A percentile compares a stretch with the other conserved stretches of the same genome.
phyloP scores from a whole-genome alignment of 2,888 invertebrate species.

The Leucophenga montana region DNA sequence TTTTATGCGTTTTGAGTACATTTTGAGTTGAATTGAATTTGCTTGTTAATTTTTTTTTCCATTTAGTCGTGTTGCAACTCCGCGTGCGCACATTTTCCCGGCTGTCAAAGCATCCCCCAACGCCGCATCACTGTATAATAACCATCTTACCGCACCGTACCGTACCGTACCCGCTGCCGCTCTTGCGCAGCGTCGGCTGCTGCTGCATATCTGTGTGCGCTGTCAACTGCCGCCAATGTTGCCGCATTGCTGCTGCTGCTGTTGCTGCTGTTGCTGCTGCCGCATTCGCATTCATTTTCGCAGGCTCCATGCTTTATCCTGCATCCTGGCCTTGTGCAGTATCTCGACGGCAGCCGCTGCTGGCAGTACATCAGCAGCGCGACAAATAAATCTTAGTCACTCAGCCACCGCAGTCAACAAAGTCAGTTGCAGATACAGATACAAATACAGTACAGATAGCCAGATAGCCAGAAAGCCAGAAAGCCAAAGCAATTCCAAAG shows the following conservation, averaged over 20 bases:
- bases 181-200: constrained; percentile 5
- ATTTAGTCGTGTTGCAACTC: not conserved
- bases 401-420: constrained; percentile 42
- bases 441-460: constrained; percentile 1
- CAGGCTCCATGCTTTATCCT: constrained; percentile 73
- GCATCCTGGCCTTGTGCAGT: constrained; percentile 69
- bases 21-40: constrained; percentile 3
- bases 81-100: constrained; percentile 30
- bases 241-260: constrained; percentile 24
- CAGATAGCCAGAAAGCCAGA: too few relatives aligned
- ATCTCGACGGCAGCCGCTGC: constrained; percentile 70
- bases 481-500: not conserved
- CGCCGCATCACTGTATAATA: not conserved
- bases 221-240: constrained; percentile 18
- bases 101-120: not conserved
- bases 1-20: constrained; percentile 14
- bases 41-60: constrained; percentile 7
- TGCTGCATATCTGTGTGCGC: constrained; percentile 16
- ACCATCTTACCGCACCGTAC: constrained; percentile 16
- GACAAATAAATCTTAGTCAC: constrained; percentile 68
- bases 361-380: constrained; percentile 64
- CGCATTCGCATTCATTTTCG: constrained; percentile 45
- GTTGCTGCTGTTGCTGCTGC: constrained; percentile 43
- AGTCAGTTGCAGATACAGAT: constrained; percentile 1
- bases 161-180: not conserved